Conservation (phyloP, 1,140 invertebrate species). For the Microplitis mediator region DNA sequence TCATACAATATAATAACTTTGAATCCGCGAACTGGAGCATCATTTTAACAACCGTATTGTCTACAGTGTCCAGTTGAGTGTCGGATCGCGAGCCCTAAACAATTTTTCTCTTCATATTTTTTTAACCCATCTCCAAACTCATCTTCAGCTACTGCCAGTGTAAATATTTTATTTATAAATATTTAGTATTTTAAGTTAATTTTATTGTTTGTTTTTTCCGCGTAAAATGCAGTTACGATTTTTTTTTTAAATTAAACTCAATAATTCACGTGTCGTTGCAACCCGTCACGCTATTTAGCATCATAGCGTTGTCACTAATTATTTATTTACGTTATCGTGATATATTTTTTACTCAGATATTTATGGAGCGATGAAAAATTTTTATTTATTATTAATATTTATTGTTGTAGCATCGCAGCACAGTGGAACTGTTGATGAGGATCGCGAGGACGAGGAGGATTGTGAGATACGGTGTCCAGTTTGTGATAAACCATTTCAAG, state of each 20-base stretch:
- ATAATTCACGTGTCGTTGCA: too few species aligned
- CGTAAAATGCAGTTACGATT: too few species aligned
- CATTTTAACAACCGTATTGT: constrained; percentile 53
- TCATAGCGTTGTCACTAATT: too few species aligned
- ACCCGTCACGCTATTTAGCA: too few species aligned
- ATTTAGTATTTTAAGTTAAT: too few species aligned
- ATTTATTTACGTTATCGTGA: too few species aligned
- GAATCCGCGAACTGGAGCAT: constrained; percentile 47
- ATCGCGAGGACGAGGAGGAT: constrained; percentile 69
- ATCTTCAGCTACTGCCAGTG: too few species aligned
- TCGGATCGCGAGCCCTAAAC: constrained; percentile 42
- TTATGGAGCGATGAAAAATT: not conserved
- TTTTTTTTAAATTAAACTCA: too few species aligned
- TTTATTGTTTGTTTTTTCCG: too few species aligned
- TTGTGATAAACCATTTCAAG: constrained; percentile 73
- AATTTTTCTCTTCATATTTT: not conserved
- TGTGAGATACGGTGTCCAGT: constrained; percentile 69
- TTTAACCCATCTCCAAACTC: not conserved
- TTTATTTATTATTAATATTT: not conserved
- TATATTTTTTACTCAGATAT: too few species aligned
- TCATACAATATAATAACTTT: constrained; percentile 36
- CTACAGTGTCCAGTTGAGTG: constrained; percentile 37
- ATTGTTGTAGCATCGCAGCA: constrained; percentile 68
- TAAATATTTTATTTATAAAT: too few species aligned
- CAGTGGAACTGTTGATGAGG: constrained; percentile 69